Evolutionary conservation across 2,797 vertebrate genomes (phyloP), one percentile per base, ranked within the genome.

Genomic region (Chaunax sp.): DNA sequence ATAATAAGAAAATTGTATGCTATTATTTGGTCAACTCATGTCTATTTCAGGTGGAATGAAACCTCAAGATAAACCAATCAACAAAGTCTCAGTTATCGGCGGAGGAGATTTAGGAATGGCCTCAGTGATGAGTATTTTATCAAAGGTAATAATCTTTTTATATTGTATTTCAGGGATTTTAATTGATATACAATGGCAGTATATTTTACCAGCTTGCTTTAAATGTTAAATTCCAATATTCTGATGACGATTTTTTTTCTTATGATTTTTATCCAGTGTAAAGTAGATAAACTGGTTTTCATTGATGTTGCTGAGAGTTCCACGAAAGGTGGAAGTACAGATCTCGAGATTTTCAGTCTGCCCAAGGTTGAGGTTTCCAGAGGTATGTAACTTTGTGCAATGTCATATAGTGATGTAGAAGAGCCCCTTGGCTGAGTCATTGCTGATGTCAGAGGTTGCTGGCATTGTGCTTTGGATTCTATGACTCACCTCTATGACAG

Each of bases 31-130:
- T 60, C 7, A 55, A 63, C 55, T 26, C 1, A 0, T 54, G 26
- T 69, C 15, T 1, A 0, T 87, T 80, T 56, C 35, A 93, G 93
- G 89, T 80, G 78, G 71, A 64, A 70, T 71, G 60, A 87, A 61
- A 75, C 90, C 78, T 26, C 81, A 77, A 0, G 75, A 90, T 73
- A 80, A 86, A 38, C 64, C 35, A 8, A 40, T 77, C 55, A 92
- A 91, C 69, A 98, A 98, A 92, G 93, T 99, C 49, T 96, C 97
- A 3, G 92, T 99, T 57, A 92, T 98, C 69, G 98, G 98, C 59
- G 95, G 94, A 80, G 98, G 98, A 77, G 97, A 99, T 72, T 85
- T 99, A 70, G 96, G 96, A 33, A 92, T 97, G 90, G 97, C 97
- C 1, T 93, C 96, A 62, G 94, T 95, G 15, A 84, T 98, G 91